A percentile compares a stretch with the other conserved stretches of the same genome.
phyloP scores from a whole-genome alignment of 2,797 vertebrate species.

The Echeneis naucrates region DNA sequence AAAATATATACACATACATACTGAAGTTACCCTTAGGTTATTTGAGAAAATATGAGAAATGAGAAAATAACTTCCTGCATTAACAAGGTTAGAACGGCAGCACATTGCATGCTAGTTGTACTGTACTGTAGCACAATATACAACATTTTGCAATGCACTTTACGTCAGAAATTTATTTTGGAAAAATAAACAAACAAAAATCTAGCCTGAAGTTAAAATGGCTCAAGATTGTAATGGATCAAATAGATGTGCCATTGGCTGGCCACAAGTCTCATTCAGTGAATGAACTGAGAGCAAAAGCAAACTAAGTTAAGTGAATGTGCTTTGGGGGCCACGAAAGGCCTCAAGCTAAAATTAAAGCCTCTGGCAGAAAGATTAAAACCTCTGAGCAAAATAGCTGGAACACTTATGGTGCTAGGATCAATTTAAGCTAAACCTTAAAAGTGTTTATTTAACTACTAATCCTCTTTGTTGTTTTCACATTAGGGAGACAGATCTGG shows the following conservation, averaged over 20 bases:
- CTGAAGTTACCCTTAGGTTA: slow-evolving; percentile 4
- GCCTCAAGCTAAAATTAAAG: slow-evolving; percentile 68
- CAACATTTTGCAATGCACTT: slow-evolving; percentile 1
- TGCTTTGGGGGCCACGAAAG: slow-evolving; percentile 58
- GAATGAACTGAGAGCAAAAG: slow-evolving; percentile 22
- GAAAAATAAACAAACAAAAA: no score
- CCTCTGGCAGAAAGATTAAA: slow-evolving; percentile 64
- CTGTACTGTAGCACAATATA: background rate
- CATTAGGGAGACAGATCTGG: slow-evolving; percentile 28
- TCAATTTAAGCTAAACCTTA: slow-evolving; percentile 59
- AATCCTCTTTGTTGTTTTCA: slow-evolving; percentile 41
- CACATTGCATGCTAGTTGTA: slow-evolving; percentile 1
- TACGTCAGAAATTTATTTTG: background rate
- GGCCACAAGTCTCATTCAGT: slow-evolving; percentile 13
- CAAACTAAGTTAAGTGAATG: slow-evolving; percentile 45
- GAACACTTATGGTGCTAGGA: slow-evolving; percentile 45
- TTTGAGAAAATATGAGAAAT: slow-evolving; percentile 42
- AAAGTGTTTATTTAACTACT: slow-evolving; percentile 46
- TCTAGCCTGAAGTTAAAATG: slow-evolving; percentile 12
- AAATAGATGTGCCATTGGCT: slow-evolving; percentile 25
- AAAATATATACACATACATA: slow-evolving; percentile 12
- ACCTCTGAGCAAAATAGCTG: slow-evolving; percentile 54
- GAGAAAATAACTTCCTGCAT: slow-evolving; percentile 34
- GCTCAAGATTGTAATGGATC: slow-evolving; percentile 29
- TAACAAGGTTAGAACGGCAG: slow-evolving; percentile 10